A percentile compares a stretch with the other conserved stretches of the same genome.
Conservation (phyloP, 2,113 vertebrate species). For the Podarcis cretensis region DNA sequence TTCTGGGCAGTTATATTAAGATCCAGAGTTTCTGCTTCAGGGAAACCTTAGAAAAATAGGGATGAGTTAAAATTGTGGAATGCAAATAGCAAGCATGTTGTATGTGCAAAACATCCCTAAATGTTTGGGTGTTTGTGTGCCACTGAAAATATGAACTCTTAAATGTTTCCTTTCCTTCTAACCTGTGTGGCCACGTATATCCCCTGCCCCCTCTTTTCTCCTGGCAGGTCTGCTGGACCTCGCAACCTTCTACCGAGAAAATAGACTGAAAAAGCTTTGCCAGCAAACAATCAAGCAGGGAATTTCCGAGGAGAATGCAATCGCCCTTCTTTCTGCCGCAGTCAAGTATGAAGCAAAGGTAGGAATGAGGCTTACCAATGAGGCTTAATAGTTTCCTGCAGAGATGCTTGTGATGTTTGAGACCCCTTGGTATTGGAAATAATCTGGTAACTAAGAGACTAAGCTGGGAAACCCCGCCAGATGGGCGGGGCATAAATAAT, state of each 20-base stretch:
- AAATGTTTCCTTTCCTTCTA: neutral
- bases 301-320: conserved; percentile 96
- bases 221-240: conserved; percentile 89
- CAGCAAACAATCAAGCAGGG: conserved; percentile 97
- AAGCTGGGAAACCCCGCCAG: neutral
- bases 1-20: neutral
- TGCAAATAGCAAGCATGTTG: neutral
- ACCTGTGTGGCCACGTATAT: neutral
- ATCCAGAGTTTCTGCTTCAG: neutral
- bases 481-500: too few species aligned
- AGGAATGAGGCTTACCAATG: conserved; percentile 56
- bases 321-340: conserved; percentile 93
- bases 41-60: too few species aligned
- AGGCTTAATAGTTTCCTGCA: neutral
- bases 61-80: neutral
- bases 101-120: neutral
- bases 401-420: neutral
- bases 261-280: conserved; percentile 91
- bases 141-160: too few species aligned
- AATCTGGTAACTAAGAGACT: neutral
- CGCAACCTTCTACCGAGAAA: conserved; percentile 93
- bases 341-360: conserved; percentile 98
- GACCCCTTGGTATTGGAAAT: neutral
- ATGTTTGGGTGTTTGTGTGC: neutral
- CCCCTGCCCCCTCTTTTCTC: neutral